Base-by-base conservation (phyloP, 1,140 invertebrate genomes). In the Monochamus saltuarius region DNA sequence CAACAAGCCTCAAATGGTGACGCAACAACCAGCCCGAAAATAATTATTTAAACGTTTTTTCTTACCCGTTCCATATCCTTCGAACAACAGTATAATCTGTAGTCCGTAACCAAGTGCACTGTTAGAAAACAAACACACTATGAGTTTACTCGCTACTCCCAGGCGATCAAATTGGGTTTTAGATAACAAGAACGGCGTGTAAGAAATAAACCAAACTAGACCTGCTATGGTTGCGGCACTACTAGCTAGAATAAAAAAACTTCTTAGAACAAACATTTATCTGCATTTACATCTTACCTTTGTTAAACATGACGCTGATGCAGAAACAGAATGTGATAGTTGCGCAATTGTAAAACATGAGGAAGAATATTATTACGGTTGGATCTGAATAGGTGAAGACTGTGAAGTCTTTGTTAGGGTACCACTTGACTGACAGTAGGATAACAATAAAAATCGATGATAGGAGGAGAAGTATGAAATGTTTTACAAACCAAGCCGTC, bases 401-500 rank as follows among this genome's bases (percentile, higher is more conserved):
- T 2, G 63, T 72, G 34, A 62, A 66, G 4, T 70, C 62, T 8
- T 68, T 64, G 34, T 61, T 63, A 0, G 50, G 46, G 52, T 67
- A 69, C 71, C 71, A 73, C 17, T 46, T 57, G 0, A 73, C 58
- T 64, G 72, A 72, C 34, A 71, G 46, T 2, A 70, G 47, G n/a
- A 83, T 73, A 8, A 82, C 79, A 47, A 86, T 83, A 9, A 85
- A 57, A 22, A 81, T 71, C 7, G 82, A 77, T 14, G 85, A 84
- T 56, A 90, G 80, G 0, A 86, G 60, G 1, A 92, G 76, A 69
- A 90, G 87, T 1, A 87, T 75, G 65, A 91, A 87, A 53, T 86
- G 85, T 68, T 91, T 90, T 16, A 88, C 76, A 71, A 91, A 93
- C 89, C 91, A 93, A 1, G 90, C 89, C 2, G 83, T 73, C 90